A percentile compares a stretch with the other conserved stretches of the same genome.
phyloP scores from a whole-genome alignment of 2,113 vertebrate genomes.

The Aix galericulata region DNA sequence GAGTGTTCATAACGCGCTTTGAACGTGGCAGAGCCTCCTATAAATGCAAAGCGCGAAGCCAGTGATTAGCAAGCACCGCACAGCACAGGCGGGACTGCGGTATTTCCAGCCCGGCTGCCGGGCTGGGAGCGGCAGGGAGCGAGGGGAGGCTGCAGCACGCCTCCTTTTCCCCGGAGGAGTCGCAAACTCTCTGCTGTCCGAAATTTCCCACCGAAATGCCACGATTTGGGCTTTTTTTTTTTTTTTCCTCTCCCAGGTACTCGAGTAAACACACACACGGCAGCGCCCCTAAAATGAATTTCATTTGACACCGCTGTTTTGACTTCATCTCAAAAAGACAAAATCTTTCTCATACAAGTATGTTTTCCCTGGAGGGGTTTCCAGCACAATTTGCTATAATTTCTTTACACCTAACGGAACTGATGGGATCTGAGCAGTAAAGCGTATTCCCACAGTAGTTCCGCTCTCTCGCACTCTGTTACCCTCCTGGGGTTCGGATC shows the following conservation, averaged over 20 bases:
- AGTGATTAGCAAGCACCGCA: not conserved
- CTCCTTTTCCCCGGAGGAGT: not conserved
- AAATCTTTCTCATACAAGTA: conserved; percentile 52
- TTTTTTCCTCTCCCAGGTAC: not conserved
- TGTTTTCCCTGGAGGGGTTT: conserved; percentile 66
- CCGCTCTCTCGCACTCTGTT: not conserved
- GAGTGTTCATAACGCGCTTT: not conserved
- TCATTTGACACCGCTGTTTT: conserved; percentile 54
- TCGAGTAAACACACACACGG: not conserved
- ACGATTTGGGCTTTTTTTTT: not conserved
- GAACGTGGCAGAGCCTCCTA: not conserved
- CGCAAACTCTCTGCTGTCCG: not conserved
- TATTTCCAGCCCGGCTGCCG: not conserved
- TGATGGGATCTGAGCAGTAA: conserved; percentile 24
- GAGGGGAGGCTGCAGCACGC: not conserved
- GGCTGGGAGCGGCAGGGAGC: not conserved
- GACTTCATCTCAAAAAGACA: conserved; percentile 72
- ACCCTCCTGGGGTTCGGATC: conserved; percentile 44
- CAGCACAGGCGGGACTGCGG: not conserved
- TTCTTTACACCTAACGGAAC: conserved; percentile 60
- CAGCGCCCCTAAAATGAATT: not conserved
- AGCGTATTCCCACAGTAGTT: conserved; percentile 29
- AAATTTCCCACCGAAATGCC: not conserved
- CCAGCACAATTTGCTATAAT: conserved; percentile 53
- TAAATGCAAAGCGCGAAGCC: not conserved